These are phyloP conservation scores for Peromyscus attwateri DNA, from an alignment of 2,797 vertebrate species.

Conservation along the genomic window DNA sequence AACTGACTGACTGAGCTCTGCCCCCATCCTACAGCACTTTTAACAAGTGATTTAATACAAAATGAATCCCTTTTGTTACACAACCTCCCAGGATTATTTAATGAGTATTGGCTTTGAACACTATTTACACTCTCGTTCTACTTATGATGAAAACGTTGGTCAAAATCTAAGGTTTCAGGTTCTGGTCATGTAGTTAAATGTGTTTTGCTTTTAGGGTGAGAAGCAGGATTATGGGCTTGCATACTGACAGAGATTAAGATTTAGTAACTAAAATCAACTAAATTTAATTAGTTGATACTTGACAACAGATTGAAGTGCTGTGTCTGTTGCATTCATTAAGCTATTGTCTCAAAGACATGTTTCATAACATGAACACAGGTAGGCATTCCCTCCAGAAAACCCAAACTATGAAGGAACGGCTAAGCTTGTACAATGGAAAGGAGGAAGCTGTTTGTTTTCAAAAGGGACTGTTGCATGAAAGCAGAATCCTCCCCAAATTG, in stretches of 20 bases:
- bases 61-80: slow-evolving; percentile 26
- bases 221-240: neutral
- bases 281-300: slow-evolving; percentile 50
- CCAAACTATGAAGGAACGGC: slow-evolving; percentile 31
- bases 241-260: neutral
- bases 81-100: slow-evolving; percentile 12
- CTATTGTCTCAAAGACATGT: neutral
- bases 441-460: slow-evolving; percentile 54
- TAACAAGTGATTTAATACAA: slow-evolving; percentile 3
- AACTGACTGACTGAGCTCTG: neutral
- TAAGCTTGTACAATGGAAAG: slow-evolving; percentile 13
- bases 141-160: neutral
- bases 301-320: slow-evolving; percentile 4
- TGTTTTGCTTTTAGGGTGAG: neutral
- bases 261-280: slow-evolving; percentile 45
- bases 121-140: neutral
- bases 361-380: neutral
- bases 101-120: slow-evolving; percentile 20
- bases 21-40: neutral
- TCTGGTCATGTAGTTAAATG: neutral
- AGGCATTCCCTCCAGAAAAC: slow-evolving; percentile 56
- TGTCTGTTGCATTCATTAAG: neutral
- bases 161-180: slow-evolving; percentile 36
- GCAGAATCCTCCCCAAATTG: slow-evolving; percentile 64
- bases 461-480: slow-evolving; percentile 53